These are phyloP conservation scores for Pteromalus puparum DNA, from an alignment of 1,140 invertebrate genomes.

Conservation along the genomic window DNA sequence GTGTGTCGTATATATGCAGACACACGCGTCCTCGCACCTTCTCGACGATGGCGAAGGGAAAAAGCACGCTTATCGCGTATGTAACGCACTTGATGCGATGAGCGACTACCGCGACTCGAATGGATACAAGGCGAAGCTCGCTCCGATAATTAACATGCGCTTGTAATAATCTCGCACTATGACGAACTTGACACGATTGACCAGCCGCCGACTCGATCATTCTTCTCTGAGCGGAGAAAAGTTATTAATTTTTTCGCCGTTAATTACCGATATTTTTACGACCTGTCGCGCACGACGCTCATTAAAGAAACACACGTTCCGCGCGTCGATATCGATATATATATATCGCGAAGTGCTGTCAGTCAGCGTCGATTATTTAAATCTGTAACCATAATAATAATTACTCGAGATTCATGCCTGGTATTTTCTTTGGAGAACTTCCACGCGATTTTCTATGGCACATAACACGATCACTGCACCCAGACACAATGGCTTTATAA, in stretches of 20 bases:
- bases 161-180: conserved; percentile 20
- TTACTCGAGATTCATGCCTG: too few relatives aligned
- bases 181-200: conserved; percentile 51
- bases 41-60: not conserved
- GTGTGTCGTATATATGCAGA: conserved; percentile 64
- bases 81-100: too few relatives aligned
- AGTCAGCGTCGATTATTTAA: too few relatives aligned
- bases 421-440: too few relatives aligned
- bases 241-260: not conserved
- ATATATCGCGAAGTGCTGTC: too few relatives aligned
- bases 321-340: too few relatives aligned
- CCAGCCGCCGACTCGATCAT: not conserved
- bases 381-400: too few relatives aligned
- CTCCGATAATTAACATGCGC: conserved; percentile 19
- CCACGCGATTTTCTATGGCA: too few relatives aligned
- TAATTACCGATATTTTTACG: not conserved
- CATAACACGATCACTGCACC: too few relatives aligned
- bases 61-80: conserved; percentile 57
- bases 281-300: not conserved
- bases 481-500: not conserved
- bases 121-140: conserved; percentile 35
- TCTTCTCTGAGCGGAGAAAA: not conserved
- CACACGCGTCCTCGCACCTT: conserved; percentile 44
- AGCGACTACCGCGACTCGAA: conserved; percentile 44
- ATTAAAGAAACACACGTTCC: too few relatives aligned